Evolutionary conservation across 2,113 vertebrate genomes (phyloP).

Genomic region (Cricetomys ansorgei): DNA sequence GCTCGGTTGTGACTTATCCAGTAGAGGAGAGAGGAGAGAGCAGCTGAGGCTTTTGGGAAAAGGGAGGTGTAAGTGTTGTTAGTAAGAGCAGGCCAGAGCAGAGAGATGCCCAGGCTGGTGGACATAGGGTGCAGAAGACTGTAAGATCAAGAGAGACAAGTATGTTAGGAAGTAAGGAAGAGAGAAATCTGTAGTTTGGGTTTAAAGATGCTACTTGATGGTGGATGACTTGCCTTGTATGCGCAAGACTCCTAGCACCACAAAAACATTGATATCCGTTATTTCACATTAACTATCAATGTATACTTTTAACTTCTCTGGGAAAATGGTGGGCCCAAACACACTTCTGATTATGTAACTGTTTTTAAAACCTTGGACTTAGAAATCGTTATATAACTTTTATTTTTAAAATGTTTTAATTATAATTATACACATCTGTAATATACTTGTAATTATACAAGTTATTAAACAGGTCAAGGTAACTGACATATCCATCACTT

Average conservation of each 20-base stretch:
- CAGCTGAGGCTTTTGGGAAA: too few relatives aligned
- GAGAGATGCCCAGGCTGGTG: too few relatives aligned
- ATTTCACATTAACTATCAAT: neutral
- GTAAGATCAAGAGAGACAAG: too few relatives aligned
- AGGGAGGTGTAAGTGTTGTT: too few relatives aligned
- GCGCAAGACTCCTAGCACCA: neutral
- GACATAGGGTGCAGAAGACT: too few relatives aligned
- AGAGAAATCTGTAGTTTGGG: too few relatives aligned
- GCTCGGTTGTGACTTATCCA: too few relatives aligned
- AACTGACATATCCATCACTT: neutral
- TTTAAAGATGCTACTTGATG: too few relatives aligned
- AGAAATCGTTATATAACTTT: neutral
- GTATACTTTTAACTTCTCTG: neutral
- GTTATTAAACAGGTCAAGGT: neutral
- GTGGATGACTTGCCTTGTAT: too few relatives aligned
- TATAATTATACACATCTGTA: neutral
- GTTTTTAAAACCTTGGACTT: constrained; percentile 27
- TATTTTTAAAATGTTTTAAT: neutral
- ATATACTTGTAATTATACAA: neutral
- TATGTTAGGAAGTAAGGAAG: too few relatives aligned
- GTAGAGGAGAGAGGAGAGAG: too few relatives aligned
- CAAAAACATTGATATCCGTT: neutral
- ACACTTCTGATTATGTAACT: constrained; percentile 4
- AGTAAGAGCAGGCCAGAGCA: too few relatives aligned
- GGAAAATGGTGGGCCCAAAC: neutral